These are phyloP conservation scores for Lepus oiostolus DNA, from an alignment of 2,797 vertebrate species.

Conservation along the genomic window DNA sequence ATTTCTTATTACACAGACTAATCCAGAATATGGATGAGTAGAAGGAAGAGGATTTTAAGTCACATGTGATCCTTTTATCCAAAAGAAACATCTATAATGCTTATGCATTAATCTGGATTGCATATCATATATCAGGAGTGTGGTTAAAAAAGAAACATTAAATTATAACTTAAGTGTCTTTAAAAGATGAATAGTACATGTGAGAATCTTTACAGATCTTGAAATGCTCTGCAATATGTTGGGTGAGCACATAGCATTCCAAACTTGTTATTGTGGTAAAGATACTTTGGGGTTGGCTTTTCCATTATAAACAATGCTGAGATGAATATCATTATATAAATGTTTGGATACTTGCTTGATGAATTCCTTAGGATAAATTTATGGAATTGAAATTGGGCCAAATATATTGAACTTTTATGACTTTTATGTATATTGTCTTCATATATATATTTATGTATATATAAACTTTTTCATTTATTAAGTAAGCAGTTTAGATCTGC, in stretches of 20 bases:
- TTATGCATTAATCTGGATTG: conserved; percentile 26
- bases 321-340: conserved; percentile 3
- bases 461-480: background rate
- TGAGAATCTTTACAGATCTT: background rate
- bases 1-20: background rate
- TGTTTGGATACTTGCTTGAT: conserved; percentile 32
- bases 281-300: background rate
- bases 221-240: background rate
- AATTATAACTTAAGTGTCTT: background rate
- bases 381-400: conserved; percentile 14
- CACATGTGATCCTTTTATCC: background rate
- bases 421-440: no score
- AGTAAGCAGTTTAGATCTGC: background rate
- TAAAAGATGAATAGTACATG: background rate
- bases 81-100: background rate
- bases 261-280: conserved; percentile 5
- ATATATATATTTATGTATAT: background rate
- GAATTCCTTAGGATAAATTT: conserved; percentile 42
- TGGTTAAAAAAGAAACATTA: conserved; percentile 20
- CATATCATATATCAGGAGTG: background rate
- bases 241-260: background rate
- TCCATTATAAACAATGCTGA: conserved; percentile 1
- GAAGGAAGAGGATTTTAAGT: conserved; percentile 9
- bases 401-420: conserved; percentile 37
- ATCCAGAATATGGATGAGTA: background rate